A percentile compares a stretch with the other conserved stretches of the same genome.
These are phyloP conservation scores for Drosophila aldrichi DNA, from an alignment of 2,888 invertebrate species.

Conservation along the genomic window DNA sequence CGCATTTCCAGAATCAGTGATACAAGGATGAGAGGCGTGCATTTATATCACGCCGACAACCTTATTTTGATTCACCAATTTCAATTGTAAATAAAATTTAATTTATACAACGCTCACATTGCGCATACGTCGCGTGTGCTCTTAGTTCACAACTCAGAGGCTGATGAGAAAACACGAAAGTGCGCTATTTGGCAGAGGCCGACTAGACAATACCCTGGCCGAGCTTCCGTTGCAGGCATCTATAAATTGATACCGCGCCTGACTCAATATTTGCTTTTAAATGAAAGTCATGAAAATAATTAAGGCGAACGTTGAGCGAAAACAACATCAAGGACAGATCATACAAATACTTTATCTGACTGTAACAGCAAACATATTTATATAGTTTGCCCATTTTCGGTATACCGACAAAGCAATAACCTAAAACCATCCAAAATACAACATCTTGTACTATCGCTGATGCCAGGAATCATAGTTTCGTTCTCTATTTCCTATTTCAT, in stretches of 20 bases:
- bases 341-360: not conserved
- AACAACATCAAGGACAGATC: not conserved
- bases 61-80: slow-evolving; percentile 38
- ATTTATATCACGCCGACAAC: slow-evolving; percentile 9
- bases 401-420: not conserved
- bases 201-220: not conserved
- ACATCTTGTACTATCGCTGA: not conserved
- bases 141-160: slow-evolving; percentile 2
- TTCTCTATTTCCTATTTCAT: not conserved
- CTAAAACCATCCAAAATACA: not conserved
- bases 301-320: not conserved
- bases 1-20: slow-evolving; percentile 20
- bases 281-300: not conserved
- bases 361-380: too few species aligned
- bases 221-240: not conserved
- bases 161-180: slow-evolving; percentile 17
- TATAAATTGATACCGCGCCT: not conserved
- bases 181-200: not conserved
- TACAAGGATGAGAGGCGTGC: slow-evolving; percentile 19
- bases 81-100: slow-evolving; percentile 41
- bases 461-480: not conserved
- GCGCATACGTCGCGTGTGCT: slow-evolving; percentile 19
- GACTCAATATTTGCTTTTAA: not conserved
- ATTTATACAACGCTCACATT: slow-evolving; percentile 42
- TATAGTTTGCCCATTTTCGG: not conserved